Percentiles rank a stretch among this genome's conserved stretches.
These are phyloP conservation scores for Alethe diademata DNA, from an alignment of 2,113 vertebrate genomes.

Conservation along the genomic window DNA sequence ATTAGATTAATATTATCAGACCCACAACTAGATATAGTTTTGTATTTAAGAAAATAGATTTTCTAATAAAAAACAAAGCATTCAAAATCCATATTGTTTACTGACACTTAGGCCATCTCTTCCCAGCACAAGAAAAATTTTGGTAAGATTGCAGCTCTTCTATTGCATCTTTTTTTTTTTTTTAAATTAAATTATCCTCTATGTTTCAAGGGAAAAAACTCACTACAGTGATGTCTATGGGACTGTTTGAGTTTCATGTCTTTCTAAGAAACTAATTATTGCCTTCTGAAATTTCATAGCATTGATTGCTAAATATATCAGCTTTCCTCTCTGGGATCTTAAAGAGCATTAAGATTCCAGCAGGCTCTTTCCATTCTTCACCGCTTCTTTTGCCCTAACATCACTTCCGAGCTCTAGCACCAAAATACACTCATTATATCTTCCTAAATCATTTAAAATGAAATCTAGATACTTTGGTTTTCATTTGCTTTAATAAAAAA, in stretches of 20 bases:
- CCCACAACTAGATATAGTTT: not conserved
- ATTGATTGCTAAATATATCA: not conserved
- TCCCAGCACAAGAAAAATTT: not conserved
- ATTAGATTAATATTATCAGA: not conserved
- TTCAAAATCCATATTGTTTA: not conserved
- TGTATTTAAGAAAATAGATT: not conserved
- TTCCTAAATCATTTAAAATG: not conserved
- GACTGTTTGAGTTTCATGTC: not conserved
- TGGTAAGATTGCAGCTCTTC: not conserved
- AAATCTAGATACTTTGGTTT: not conserved
- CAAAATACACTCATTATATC: not conserved
- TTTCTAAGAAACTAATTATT: not conserved
- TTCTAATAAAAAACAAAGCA: not conserved
- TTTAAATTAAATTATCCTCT: not conserved
- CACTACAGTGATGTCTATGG: not conserved
- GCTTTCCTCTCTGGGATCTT: not conserved
- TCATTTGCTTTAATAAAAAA: not conserved
- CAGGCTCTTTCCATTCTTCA: not conserved
- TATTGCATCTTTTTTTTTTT: not conserved
- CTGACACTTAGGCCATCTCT: not conserved
- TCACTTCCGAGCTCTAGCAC: not conserved
- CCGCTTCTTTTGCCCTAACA: not conserved
- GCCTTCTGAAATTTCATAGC: not conserved
- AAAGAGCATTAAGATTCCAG: not conserved
- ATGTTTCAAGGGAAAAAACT: not conserved